Evolutionary conservation across 2,113 vertebrate species (phyloP).

Genomic region (Aleadryas rufinucha): DNA sequence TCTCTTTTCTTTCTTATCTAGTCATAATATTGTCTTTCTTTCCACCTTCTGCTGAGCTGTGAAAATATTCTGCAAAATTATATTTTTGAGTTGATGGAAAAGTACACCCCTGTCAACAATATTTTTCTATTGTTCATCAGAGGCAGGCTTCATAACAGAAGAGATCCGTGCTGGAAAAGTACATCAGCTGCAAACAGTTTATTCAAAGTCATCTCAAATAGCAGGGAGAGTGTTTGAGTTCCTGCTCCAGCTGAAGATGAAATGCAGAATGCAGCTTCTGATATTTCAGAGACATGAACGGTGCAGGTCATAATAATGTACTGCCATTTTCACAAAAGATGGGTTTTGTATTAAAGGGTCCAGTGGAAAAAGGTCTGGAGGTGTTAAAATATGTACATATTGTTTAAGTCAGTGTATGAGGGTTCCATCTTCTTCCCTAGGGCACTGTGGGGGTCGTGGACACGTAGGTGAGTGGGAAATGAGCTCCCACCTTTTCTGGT

Average conservation of each 20-base stretch:
- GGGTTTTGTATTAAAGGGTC: background rate
- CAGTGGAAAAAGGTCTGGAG: background rate
- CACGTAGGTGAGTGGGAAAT: background rate
- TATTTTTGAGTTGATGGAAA: conserved; percentile 40
- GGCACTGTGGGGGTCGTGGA: accelerated
- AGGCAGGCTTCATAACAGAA: conserved; percentile 19
- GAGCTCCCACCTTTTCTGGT: background rate
- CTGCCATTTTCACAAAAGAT: background rate
- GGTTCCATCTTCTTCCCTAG: background rate
- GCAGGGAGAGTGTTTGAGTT: background rate
- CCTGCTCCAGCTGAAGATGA: background rate
- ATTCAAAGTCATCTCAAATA: background rate
- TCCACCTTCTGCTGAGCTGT: conserved; percentile 40
- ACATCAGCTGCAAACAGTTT: background rate
- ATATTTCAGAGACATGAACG: background rate
- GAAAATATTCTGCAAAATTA: conserved; percentile 30
- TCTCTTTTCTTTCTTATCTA: conserved; percentile 2
- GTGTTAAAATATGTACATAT: background rate
- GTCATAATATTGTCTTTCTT: conserved; percentile 10
- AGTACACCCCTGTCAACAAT: conserved; percentile 18
- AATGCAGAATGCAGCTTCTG: background rate
- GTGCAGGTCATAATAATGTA: background rate
- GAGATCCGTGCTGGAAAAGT: background rate
- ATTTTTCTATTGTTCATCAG: conserved; percentile 5
- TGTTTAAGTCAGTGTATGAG: background rate